Conservation (phyloP, 2,888 invertebrate genomes). For the Dinocampus coccinellae region DNA sequence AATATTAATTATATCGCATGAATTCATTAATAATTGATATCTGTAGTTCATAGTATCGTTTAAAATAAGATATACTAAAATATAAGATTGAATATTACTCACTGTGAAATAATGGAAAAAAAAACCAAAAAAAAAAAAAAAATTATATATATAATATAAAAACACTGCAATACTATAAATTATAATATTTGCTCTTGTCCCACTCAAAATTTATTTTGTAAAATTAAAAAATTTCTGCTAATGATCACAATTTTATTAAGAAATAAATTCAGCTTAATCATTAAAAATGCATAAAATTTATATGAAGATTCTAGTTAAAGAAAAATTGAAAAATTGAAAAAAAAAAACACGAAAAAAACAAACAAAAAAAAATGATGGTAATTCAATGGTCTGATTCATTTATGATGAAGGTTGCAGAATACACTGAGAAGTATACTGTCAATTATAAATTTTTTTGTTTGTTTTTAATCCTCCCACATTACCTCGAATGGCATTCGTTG, state of each 20-base stretch:
- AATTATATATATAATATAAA: no score
- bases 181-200: no score
- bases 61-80: background rate
- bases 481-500: slow-evolving; percentile 18
- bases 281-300: background rate
- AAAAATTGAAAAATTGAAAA: background rate
- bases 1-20: background rate
- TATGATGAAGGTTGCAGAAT: background rate
- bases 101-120: background rate
- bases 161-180: no score
- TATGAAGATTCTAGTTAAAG: background rate
- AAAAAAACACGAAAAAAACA: background rate
- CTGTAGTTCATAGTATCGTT: background rate
- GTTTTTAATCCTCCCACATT: background rate
- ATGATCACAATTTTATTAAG: slow-evolving; percentile 1
- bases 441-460: slow-evolving; percentile 18
- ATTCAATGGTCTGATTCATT: background rate
- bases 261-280: background rate
- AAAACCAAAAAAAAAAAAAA: no score
- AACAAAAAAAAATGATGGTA: background rate
- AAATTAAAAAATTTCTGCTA: background rate
- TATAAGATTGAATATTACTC: background rate
- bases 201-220: no score
- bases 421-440: background rate
- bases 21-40: background rate